A percentile compares a stretch with the other conserved stretches of the same genome.
Conservation (phyloP, 2,888 invertebrate genomes). For the Euzetes globulus region DNA sequence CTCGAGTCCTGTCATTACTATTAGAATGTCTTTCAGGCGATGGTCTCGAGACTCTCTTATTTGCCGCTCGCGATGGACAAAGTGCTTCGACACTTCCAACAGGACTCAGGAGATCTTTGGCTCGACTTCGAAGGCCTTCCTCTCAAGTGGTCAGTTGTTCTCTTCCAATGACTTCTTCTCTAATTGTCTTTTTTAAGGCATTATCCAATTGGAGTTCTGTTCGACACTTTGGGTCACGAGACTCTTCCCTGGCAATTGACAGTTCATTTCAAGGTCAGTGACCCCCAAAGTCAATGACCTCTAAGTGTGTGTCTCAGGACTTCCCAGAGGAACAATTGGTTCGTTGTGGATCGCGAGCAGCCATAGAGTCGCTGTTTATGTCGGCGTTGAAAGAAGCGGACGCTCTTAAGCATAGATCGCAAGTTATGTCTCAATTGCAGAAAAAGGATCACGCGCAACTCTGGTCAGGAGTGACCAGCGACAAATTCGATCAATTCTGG, state of each 20-base stretch:
- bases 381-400: constrained; percentile 95
- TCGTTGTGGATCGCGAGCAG: constrained; percentile 61
- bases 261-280: constrained; percentile 69
- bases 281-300: constrained; percentile 61
- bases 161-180: constrained; percentile 29
- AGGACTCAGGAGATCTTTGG: constrained; percentile 80
- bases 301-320: constrained; percentile 54
- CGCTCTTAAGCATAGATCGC: constrained; percentile 87
- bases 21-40: constrained; percentile 52
- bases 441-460: constrained; percentile 94
- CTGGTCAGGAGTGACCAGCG: constrained; percentile 88
- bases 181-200: constrained; percentile 55
- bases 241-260: constrained; percentile 53
- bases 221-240: constrained; percentile 67
- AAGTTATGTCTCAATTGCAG: constrained; percentile 81
- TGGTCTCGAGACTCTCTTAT: constrained; percentile 87
- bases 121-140: constrained; percentile 84
- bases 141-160: constrained; percentile 62
- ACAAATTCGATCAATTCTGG: constrained; percentile 99
- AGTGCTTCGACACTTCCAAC: constrained; percentile 79
- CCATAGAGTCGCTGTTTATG: constrained; percentile 88
- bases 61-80: constrained; percentile 92
- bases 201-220: constrained; percentile 72
- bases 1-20: too few relatives aligned
- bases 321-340: constrained; percentile 86